Evolutionary conservation across 92 coral and sea anemone genomes (phyloP), one percentile per base, ranked within the genome.

Genomic region (Actinostola sp.): DNA sequence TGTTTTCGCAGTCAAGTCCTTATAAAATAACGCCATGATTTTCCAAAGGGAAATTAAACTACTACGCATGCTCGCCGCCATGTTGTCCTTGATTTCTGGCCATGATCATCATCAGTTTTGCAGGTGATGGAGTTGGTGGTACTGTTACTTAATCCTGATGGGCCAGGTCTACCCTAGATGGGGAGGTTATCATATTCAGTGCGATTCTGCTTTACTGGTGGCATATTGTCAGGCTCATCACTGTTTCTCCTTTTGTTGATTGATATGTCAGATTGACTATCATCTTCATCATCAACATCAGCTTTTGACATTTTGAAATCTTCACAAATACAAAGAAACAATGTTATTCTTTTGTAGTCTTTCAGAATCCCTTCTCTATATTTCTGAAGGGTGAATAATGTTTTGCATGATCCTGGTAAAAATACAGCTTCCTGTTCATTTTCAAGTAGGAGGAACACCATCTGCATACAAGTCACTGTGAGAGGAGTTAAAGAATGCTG

Each of bases 361-460:
- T 39, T 72, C 43, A 44, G 9, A 35, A 72, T 25, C 6, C 49
- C 69, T 72, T 27, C 78, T 41, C 41, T 72, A 41, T 60, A 72
- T 68, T 44, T 69, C 4, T 36, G 25, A 27, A 84, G 73, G 29
- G 26, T 44, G 46, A 84, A 84, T 30, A 71, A 76, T 26, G 79
- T 83, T 65, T 70, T 79, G 2, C 42, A 46, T 20, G 81, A 41
- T 11, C 86, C 93, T 32, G 86, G 86, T 55, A 84, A 35, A 61
- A 88, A 88, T 31, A 49, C 31, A 20, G 89, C 86, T 39, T 74
- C 81, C 50, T 75, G 77, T 13, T 79, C 81, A 70, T 88, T 76
- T 53, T 84, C 84, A 36, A 55, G 75, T 15, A 84, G 64, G 5
- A 84, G 29, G 21, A 14, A 26, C 50, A 4, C 66, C 80, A 19